Evolutionary conservation across 2,797 vertebrate species (phyloP).

Genomic region (Tolypeutes matacus): DNA sequence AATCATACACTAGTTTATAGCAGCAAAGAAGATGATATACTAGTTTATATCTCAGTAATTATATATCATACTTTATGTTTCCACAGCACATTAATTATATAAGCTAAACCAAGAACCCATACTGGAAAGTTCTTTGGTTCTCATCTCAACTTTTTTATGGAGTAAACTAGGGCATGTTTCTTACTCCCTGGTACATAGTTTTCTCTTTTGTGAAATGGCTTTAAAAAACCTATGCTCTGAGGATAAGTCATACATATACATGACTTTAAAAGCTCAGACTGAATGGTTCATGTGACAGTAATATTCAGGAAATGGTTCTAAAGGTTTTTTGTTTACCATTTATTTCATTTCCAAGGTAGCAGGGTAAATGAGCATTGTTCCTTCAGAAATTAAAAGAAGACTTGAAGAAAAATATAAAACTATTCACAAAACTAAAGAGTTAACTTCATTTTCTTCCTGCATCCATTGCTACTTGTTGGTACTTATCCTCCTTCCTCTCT

Average conservation of each 20-base stretch:
- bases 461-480: not conserved
- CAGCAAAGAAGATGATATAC: not conserved
- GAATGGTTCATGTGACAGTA: not conserved
- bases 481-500: not conserved
- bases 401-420: constrained; percentile 23
- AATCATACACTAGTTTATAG: not conserved
- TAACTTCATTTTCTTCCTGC: not conserved
- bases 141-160: constrained; percentile 13
- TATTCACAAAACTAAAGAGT: not conserved
- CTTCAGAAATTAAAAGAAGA: constrained; percentile 48
- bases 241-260: not conserved
- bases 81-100: not conserved
- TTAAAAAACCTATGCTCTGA: not conserved
- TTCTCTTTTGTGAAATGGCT: constrained; percentile 59
- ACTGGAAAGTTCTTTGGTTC: constrained; percentile 13
- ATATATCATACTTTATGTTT: not conserved
- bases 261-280: not conserved
- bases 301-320: not conserved
- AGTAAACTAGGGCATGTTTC: not conserved
- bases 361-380: not conserved
- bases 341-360: not conserved
- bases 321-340: not conserved
- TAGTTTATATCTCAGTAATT: not conserved
- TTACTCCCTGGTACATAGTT: not conserved
- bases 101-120: not conserved